A percentile compares a stretch with the other conserved stretches of the same genome.
These are phyloP conservation scores for Oopsacas minuta DNA, from an alignment of 37 sponge, comb jelly and placozoan genomes.

Conservation along the genomic window DNA sequence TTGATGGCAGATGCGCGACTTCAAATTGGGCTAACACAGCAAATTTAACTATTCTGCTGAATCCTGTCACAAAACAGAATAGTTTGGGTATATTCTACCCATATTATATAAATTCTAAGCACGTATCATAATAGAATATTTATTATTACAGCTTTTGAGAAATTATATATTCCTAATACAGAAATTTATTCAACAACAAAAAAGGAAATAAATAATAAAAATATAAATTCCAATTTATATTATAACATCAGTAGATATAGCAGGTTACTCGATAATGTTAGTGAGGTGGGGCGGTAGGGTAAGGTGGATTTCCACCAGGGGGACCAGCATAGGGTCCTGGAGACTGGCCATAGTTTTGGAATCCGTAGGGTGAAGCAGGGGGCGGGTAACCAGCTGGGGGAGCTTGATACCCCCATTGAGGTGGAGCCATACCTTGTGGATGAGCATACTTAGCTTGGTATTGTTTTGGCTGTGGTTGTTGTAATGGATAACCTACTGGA, in stretches of 20 bases:
- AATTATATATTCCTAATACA: too few species aligned
- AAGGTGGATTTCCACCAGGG: not conserved
- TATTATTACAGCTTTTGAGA: too few species aligned
- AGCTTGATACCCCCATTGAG: not conserved
- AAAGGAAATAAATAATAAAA: not conserved
- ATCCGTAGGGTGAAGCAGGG: not conserved
- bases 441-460: not conserved
- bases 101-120: too few species aligned
- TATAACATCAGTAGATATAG: not conserved
- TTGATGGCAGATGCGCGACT: too few species aligned
- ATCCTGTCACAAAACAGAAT: too few species aligned
- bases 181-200: too few species aligned
- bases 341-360: not conserved
- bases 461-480: not conserved
- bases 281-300: constrained; percentile 1
- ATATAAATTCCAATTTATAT: not conserved
- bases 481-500: constrained; percentile 11
- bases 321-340: not conserved
- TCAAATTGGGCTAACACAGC: too few species aligned
- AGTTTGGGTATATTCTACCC: too few species aligned
- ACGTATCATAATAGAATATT: too few species aligned
- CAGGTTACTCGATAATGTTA: not conserved
- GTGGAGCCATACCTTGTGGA: not conserved
- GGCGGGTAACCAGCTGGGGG: not conserved
- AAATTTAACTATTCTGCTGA: too few species aligned